Conservation (phyloP, 1,140 invertebrate genomes). For the Ips typographus region DNA sequence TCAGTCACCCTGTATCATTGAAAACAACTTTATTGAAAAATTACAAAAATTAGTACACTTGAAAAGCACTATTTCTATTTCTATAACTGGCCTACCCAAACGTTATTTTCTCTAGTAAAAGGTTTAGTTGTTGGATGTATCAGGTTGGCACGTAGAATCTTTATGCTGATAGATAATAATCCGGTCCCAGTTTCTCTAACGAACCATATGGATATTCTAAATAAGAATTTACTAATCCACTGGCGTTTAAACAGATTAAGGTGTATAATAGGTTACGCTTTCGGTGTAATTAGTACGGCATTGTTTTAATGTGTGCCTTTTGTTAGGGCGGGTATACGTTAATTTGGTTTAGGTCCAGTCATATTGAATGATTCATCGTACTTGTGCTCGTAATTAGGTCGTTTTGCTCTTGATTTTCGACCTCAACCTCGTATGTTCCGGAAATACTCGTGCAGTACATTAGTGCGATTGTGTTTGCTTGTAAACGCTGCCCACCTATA, state of each 20-base stretch:
- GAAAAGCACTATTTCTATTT: too few species aligned
- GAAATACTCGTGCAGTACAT: neutral
- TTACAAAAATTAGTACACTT: too few species aligned
- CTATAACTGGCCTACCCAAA: too few species aligned
- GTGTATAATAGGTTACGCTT: slow-evolving; percentile 40
- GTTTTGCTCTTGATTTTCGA: neutral
- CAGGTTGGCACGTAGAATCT: neutral
- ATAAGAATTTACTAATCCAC: slow-evolving; percentile 41
- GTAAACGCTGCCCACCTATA: neutral
- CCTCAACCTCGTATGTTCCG: neutral
- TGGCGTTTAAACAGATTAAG: slow-evolving; percentile 38
- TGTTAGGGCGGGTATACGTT: slow-evolving; percentile 25
- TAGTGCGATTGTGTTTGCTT: too few species aligned
- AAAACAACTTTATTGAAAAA: too few species aligned
- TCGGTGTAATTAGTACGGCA: slow-evolving; percentile 40
- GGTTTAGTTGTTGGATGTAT: too few species aligned
- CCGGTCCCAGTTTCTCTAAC: neutral
- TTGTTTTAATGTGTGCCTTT: slow-evolving; percentile 41
- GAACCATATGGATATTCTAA: slow-evolving; percentile 28
- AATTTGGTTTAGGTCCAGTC: slow-evolving; percentile 26
- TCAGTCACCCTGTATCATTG: too few species aligned
- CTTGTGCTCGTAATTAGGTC: slow-evolving; percentile 2
- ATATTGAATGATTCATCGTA: slow-evolving; percentile 30
- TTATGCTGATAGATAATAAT: slow-evolving; percentile 2
- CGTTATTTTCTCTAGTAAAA: too few species aligned